Percentiles rank a stretch among this genome's conserved stretches.
Conservation (phyloP, 2,113 vertebrate genomes). For the Phalacrocorax brasilianus region DNA sequence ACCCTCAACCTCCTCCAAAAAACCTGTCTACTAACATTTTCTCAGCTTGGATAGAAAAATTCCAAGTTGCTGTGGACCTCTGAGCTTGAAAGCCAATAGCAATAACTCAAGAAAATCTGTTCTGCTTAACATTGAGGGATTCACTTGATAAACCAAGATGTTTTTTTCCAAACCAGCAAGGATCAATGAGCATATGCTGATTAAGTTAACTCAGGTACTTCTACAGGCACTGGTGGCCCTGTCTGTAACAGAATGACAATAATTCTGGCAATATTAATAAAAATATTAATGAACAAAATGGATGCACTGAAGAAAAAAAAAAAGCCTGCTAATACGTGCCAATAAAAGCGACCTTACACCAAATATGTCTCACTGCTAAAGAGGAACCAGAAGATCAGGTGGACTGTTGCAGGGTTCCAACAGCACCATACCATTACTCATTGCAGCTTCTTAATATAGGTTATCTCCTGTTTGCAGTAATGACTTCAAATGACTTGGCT, state of each 20-base stretch:
- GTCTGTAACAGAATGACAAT: neutral
- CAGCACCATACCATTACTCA: neutral
- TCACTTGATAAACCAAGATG: neutral
- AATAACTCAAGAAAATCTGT: neutral
- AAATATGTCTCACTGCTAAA: neutral
- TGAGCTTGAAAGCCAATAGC: neutral
- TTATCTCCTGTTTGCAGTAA: neutral
- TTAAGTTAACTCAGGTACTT: neutral
- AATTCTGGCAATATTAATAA: neutral
- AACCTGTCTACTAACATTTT: neutral
- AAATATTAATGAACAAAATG: neutral
- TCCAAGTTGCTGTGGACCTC: neutral
- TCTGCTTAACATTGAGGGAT: neutral
- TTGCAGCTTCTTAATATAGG: constrained; percentile 7
- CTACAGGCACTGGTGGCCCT: neutral
- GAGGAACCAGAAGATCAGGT: neutral
- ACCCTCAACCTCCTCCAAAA: neutral
- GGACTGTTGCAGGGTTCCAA: neutral
- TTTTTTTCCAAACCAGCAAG: neutral
- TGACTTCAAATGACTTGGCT: constrained; percentile 14
- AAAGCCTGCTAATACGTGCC: neutral
- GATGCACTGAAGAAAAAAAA: neutral
- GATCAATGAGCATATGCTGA: neutral
- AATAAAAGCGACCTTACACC: neutral
- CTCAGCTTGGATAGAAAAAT: neutral